Conservation (phyloP, 2,797 vertebrate species). For the Acomys russatus region DNA sequence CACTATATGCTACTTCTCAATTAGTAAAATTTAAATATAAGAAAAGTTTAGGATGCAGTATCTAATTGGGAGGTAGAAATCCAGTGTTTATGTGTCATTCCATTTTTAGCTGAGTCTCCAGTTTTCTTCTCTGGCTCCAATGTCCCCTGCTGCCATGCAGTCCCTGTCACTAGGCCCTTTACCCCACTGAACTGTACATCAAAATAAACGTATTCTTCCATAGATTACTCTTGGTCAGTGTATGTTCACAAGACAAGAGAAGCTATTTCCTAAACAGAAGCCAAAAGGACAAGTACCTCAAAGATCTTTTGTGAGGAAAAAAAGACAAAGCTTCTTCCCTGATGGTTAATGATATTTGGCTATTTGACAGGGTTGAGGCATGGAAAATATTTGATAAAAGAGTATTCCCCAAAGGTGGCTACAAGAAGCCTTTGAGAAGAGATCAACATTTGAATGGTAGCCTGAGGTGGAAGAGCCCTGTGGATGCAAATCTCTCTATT, state of each 20-base stretch:
- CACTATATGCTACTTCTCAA: neutral
- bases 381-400: neutral
- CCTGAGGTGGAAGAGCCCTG: neutral
- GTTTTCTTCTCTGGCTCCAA: neutral
- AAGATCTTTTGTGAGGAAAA: neutral
- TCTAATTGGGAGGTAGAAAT: too few species aligned
- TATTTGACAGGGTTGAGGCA: neutral
- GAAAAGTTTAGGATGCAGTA: neutral
- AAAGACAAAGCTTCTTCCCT: neutral
- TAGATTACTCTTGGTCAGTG: too few species aligned
- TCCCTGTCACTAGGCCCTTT: too few species aligned
- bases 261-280: neutral
- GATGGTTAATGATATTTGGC: neutral
- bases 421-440: neutral
- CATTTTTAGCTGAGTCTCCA: neutral
- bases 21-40: conserved; percentile 15
- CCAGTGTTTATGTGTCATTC: neutral
- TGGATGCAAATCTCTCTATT: neutral
- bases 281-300: neutral
- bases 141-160: neutral
- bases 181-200: neutral
- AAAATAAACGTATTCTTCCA: neutral
- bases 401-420: neutral
- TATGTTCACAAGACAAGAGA: neutral
- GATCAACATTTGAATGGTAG: neutral